Conservation (phyloP, 1,140 invertebrate genomes). For the Tetragnatha versicolor region DNA sequence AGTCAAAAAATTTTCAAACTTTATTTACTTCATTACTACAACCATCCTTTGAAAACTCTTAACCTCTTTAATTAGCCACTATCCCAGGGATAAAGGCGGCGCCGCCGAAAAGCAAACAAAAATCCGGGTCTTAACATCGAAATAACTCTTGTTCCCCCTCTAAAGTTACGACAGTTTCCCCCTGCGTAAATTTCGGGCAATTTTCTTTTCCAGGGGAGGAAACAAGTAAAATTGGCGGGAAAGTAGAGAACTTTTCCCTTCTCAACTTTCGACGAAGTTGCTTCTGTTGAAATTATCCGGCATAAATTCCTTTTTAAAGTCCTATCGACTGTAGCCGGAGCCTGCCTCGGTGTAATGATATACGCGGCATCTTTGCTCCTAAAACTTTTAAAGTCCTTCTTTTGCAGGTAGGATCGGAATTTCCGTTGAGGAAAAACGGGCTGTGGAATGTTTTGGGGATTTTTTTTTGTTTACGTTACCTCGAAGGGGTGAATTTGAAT, state of each 20-base stretch:
- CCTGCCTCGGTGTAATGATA: background rate
- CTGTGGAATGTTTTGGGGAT: no score
- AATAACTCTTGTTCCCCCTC: constrained; percentile 6
- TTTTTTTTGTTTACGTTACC: no score
- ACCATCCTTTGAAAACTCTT: no score
- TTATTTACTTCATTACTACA: no score
- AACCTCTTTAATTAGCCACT: no score
- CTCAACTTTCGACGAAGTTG: constrained; percentile 16
- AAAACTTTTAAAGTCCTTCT: background rate
- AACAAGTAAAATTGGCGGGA: constrained; percentile 19
- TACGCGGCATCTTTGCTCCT: constrained; percentile 3
- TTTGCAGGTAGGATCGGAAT: background rate
- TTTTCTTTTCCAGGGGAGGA: background rate
- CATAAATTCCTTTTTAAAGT: constrained; percentile 33
- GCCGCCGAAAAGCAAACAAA: no score
- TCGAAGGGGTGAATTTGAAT: no score
- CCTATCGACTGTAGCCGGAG: background rate
- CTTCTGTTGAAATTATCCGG: constrained; percentile 13
- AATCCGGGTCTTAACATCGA: no score
- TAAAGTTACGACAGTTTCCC: constrained; percentile 16
- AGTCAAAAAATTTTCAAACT: no score
- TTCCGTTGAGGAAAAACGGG: no score
- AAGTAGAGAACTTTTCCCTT: background rate
- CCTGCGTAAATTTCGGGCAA: constrained; percentile 8
- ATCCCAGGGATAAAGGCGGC: no score